phyloP scores from a whole-genome alignment of 1,140 invertebrate species.

The Prorops nasuta region DNA sequence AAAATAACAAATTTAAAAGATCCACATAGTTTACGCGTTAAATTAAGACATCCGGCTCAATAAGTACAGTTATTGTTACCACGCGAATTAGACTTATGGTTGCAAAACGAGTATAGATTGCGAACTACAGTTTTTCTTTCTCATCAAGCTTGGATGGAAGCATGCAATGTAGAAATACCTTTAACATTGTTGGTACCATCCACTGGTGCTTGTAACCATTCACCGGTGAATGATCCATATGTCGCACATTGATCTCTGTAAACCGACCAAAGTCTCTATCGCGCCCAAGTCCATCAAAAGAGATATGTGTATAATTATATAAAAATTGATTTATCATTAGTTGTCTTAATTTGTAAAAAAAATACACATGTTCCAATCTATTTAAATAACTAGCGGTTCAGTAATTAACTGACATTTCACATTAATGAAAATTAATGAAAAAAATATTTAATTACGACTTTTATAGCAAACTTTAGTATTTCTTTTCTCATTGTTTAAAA shows the following conservation, averaged over 20 bases:
- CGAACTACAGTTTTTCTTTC: slow-evolving; percentile 84
- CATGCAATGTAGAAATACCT: slow-evolving; percentile 83
- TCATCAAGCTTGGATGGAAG: slow-evolving; percentile 87
- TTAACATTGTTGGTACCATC: slow-evolving; percentile 78
- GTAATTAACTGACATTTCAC: too few relatives aligned
- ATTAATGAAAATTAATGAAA: too few relatives aligned
- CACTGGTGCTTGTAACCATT: slow-evolving; percentile 53
- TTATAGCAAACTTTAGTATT: too few relatives aligned
- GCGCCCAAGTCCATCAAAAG: slow-evolving; percentile 84
- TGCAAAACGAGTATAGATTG: slow-evolving; percentile 70
- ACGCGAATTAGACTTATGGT: slow-evolving; percentile 66
- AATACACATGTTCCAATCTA: too few relatives aligned
- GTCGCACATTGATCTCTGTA: slow-evolving; percentile 84
- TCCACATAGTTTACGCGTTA: slow-evolving; percentile 71
- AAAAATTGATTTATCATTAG: too few relatives aligned
- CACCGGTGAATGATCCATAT: slow-evolving; percentile 61
- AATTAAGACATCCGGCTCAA: slow-evolving; percentile 90
- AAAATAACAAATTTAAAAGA: slow-evolving; percentile 80
- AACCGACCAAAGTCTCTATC: slow-evolving; percentile 86
- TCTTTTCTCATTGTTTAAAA: too few relatives aligned
- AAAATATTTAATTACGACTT: too few relatives aligned
- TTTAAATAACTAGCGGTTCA: too few relatives aligned
- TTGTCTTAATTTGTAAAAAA: too few relatives aligned
- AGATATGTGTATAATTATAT: slow-evolving; percentile 61
- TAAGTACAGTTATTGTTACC: slow-evolving; percentile 81